Base-by-base conservation (phyloP, 2,888 invertebrate genomes). In the Zootermopsis nevadensis region DNA sequence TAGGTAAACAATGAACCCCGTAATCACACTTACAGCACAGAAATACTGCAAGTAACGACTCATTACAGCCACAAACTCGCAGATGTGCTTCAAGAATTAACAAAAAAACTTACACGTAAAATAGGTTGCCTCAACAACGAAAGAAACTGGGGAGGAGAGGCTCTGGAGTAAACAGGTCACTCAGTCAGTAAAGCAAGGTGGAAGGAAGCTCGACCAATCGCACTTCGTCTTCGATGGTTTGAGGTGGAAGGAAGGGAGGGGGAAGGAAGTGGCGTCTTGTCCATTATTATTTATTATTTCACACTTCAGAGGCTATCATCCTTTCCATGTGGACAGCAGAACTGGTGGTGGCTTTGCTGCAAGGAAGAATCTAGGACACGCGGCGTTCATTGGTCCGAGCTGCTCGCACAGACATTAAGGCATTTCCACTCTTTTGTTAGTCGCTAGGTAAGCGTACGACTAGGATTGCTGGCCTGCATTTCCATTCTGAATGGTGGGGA, bases 391-490 rank as follows among this genome's bases (percentile, higher is more conserved):
- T 69, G 69, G 69, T 30, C 69, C 15, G 12, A 66, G 66, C 66
- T 7, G n/a, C 7, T 19, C 66, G 10, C 2, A 69, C 33, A 69
- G 22, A 6, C 33, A 22, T 7, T 33, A 15, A 69, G 7, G 27
- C 67, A 2, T 67, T 22, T 60, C 10, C 60, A n/a, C 27, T 27
- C n/a, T 60, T 67, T n/a, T 69, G 24, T 22, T 33, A 33, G 19
- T 69, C 27, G 69, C 69, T 69, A 69, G 30, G 69, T 69, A 69
- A 69, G 69, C 69, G 69, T 30, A 69, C 31, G 33, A 33, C 22
- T 33, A 33, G 69, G 10, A 69, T 31, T 60, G 60, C 60, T 60
- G 60, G n/a, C n/a, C 60, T 60, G 6, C 4, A 60, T 27, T n/a
- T 27, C n/a, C 60, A n/a, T 60, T 3, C 12, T 8, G 1, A n/a